Conservation (phyloP, 2,797 vertebrate genomes). For the Liasis olivaceus region DNA sequence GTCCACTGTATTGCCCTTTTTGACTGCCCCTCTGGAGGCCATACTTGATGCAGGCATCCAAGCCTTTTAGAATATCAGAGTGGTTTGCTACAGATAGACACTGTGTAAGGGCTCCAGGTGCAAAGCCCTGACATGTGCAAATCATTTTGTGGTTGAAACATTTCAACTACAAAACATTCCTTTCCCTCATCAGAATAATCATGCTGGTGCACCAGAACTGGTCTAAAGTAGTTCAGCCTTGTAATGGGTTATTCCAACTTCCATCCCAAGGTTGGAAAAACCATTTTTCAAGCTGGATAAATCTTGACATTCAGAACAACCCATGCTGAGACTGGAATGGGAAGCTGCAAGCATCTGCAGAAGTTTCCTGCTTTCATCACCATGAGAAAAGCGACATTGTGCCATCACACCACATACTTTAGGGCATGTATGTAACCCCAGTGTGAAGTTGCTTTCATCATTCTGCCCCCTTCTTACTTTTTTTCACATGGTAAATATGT, state of each 20-base stretch:
- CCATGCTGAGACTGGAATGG: not conserved
- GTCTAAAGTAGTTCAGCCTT: not conserved
- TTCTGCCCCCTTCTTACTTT: not conserved
- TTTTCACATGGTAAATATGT: not conserved
- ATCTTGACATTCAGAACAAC: not conserved
- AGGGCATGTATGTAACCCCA: not conserved
- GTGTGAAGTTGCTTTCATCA: not conserved
- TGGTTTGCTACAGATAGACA: not conserved
- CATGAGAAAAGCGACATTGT: not conserved
- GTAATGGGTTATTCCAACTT: not conserved
- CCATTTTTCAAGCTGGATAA: not conserved
- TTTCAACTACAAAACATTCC: not conserved
- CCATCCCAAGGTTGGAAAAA: not conserved
- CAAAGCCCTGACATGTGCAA: not conserved
- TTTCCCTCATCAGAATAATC: not conserved
- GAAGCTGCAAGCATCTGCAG: not conserved
- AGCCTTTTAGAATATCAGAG: not conserved
- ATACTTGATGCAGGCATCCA: not conserved
- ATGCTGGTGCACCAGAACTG: not conserved
- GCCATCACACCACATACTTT: not conserved
- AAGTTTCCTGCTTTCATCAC: not conserved
- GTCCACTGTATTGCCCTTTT: not conserved
- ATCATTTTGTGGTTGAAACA: not conserved
- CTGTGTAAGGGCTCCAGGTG: not conserved
- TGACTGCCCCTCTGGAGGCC: not conserved